Base-by-base conservation (phyloP, 2,888 invertebrate species). In the Drosophila prostipennis region DNA sequence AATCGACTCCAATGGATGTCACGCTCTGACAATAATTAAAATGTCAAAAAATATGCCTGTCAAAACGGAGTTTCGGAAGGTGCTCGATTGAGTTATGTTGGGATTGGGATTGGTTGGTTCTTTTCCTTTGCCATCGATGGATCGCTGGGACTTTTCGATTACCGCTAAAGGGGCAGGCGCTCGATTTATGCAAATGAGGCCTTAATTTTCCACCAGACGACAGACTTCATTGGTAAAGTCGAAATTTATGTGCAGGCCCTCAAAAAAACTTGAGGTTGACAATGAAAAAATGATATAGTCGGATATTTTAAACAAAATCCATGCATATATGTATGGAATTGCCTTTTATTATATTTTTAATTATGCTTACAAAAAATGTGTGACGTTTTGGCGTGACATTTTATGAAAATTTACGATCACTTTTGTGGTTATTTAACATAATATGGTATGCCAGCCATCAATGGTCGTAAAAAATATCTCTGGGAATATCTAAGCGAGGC, bases 1-100 rank as follows among this genome's bases (percentile, higher is more conserved):
- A 68, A 68, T 34, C 69, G 45, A 13, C 23, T 32, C 23, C 36
- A 64, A 54, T 60, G 57, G 46, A 56, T 74, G 56, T 74, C 80
- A 86, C 80, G 83, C 69, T 74, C 78, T 55, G 74, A 73, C 75
- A 77, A 87, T 89, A 89, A 89, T 90, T 87, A 79, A 90, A 76
- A 89, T 85, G 82, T 87, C 89, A 78, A 69, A 76, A 76, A 87
- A 74, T 74, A 74, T 81, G 69, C 43, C 72, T 79, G 88, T 82
- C 87, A 85, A 75, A 80, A 71, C 46, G 59, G 45, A 43, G 64
- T 75, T 72, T 74, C 65, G 54, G 60, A 77, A 83, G 86, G 72
- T 81, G 80, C 67, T 65, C 71, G 74, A 79, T 81, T 83, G 84
- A 80, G 70, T 78, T 80, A 72, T 60, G 55, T 26, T 49, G 51